Conservation (phyloP, 2,888 invertebrate species). For the Cyaniris semiargus region DNA sequence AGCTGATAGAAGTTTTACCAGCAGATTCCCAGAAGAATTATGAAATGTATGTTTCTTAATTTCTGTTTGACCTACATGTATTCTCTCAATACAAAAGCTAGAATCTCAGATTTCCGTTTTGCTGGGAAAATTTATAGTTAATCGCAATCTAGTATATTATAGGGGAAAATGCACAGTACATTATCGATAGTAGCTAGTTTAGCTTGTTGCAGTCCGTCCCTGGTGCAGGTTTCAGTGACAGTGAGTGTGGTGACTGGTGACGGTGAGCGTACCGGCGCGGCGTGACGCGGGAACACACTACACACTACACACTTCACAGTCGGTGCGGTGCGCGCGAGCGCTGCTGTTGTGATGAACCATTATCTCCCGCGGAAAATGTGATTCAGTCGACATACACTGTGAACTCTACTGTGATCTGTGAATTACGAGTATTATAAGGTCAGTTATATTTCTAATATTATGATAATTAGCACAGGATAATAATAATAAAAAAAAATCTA, state of each 20-base stretch:
- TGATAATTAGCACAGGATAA: not conserved
- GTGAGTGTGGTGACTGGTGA: not conserved
- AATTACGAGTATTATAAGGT: slow-evolving; percentile 6
- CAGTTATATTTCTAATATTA: not conserved
- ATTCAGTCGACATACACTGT: slow-evolving; percentile 58
- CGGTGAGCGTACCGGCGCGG: slow-evolving; percentile 14
- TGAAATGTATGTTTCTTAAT: no score
- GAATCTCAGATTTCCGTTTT: no score
- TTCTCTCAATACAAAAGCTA: no score
- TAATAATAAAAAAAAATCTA: not conserved
- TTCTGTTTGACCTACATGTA: no score
- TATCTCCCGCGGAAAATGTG: slow-evolving; percentile 74
- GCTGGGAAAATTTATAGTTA: no score
- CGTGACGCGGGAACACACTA: no score
- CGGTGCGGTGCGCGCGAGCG: slow-evolving; percentile 3
- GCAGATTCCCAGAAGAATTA: no score
- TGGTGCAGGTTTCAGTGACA: not conserved
- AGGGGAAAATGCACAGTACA: no score
- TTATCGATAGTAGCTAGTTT: not conserved
- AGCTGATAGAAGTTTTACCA: no score
- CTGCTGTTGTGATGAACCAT: slow-evolving; percentile 64
- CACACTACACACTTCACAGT: not conserved
- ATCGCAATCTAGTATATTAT: no score
- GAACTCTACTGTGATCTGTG: slow-evolving; percentile 12
- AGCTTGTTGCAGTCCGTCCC: not conserved